Base-by-base conservation (phyloP, 2,797 vertebrate species). In the Craterocephalus amniculus region DNA sequence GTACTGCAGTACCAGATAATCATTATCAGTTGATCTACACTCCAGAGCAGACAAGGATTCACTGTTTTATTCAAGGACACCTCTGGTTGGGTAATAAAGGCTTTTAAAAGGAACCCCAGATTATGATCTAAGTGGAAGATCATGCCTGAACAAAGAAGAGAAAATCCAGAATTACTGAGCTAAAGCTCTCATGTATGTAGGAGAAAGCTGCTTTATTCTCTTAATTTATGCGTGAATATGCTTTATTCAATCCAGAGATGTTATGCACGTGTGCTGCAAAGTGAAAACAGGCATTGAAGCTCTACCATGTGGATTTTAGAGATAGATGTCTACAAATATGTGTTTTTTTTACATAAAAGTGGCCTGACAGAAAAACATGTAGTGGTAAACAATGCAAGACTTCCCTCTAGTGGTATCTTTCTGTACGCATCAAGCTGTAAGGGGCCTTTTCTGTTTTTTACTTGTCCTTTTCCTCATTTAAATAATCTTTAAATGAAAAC, bases 401-500 rank as follows among this genome's bases (percentile, higher is more conserved):
- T 83, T 86, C 75, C 82, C 68, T 74, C 90, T 89, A 58, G 52
- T 84, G 88, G 78, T 12, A 55, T 11, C 11, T 11, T 10, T 22
- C 22, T 48, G 43, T 48, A 22, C 2, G 8, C 20, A 48, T 48
- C 43, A 48, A 22, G 20, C 20, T 22, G 20, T 22, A 10, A 48
- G 20, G 2, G 18, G 6, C 6, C 43, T 6, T n/a, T 45, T 10
- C 20, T 10, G 40, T 45, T 16, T 20, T n/a, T n/a, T n/a, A n/a
- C 6, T 32, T 32, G 43, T 48, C 43, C 6, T n/a, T 20, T 45
- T 45, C 43, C 43, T 43, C 43, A 45, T n/a, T 7, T 48, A 2
- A 48, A 48, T 20, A 9, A 1, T 43, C 32, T 43, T 43, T 43
- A 18, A 0, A 45, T 20, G 6, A 2, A 20, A n/a, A 10, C 6